Evolutionary conservation across 2,797 vertebrate species (phyloP), one percentile per base, ranked within the genome.

Genomic region (Lacerta bilineata): DNA sequence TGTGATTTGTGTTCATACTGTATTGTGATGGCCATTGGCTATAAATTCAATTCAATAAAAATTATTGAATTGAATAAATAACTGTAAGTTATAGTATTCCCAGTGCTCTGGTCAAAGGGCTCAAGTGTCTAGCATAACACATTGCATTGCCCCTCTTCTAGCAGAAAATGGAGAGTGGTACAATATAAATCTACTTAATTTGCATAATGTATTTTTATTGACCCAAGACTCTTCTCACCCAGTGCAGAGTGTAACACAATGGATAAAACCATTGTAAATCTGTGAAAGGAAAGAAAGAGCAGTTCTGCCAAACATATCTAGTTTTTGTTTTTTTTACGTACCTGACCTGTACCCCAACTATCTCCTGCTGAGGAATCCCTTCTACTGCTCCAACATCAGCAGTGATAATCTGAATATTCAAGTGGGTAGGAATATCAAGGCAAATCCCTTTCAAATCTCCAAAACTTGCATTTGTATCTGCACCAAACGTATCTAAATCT

Each of bases 331-430:
- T 71, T 64, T 23, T 71, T 33, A 80, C 92, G 81, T 93, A 99
- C 99, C 98, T 98, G 85, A 98, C 93, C 95, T 98, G 97, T 43
- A 98, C 74, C n/a, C 96, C 96, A 20, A 93, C 95, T 46, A 99
- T 98, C 80, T 98, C 94, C 71, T 92, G 95, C 92, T 97, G 97
- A 55, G 97, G 93, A 76, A 97, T 55, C 15, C 97, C 98, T 68
- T 97, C 96, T 76, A 98, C 93, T 0, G 94, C 89, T 0, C 97
- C 97, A 41, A 96, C 96, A 20, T 95, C 92, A 0, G 97, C 91
- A 91, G 95, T 97, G 87, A 97, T 95, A 59, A 99, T 94, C 15
- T 87, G 96, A 92, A 99, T 94, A 13, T 97, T 97, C 85, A 98
- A 96, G 84, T 98, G 97, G 27, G 97, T 96, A 66, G 98, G 98